These are phyloP conservation scores for Leucophenga varia DNA, from an alignment of 1,140 invertebrate genomes.

Conservation along the genomic window DNA sequence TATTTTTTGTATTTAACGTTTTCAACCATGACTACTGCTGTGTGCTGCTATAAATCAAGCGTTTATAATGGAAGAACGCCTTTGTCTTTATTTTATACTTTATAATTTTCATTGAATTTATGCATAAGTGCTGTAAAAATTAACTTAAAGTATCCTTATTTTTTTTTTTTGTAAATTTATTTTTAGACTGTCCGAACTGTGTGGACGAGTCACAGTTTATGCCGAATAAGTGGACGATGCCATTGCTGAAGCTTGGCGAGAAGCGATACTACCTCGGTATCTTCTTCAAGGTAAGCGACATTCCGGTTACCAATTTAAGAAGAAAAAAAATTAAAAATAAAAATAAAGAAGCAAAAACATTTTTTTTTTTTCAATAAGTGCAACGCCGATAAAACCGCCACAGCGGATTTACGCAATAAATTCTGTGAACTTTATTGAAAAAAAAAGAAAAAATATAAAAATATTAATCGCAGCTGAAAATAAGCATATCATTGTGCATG, in stretches of 20 bases:
- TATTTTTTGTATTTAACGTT: no score
- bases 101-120: no score
- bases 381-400: conserved; percentile 13
- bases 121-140: no score
- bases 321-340: not conserved
- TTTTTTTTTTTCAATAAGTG: no score
- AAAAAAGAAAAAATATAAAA: no score
- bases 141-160: not conserved
- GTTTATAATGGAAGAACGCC: not conserved
- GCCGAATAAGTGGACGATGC: conserved; percentile 81
- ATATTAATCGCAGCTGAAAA: no score
- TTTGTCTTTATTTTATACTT: no score
- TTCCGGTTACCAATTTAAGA: conserved; percentile 31
- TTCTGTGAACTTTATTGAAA: no score
- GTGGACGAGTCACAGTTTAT: conserved; percentile 69
- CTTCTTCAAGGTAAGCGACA: conserved; percentile 80
- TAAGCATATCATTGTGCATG: no score
- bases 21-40: no score
- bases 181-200: conserved; percentile 75
- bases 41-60: not conserved
- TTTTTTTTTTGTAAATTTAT: conserved; percentile 17
- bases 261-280: conserved; percentile 87
- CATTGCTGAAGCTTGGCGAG: conserved; percentile 79
- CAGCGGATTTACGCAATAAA: no score
- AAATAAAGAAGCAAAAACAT: no score